Conservation (phyloP, 2,113 vertebrate genomes). For the Thymallus thymallus region DNA sequence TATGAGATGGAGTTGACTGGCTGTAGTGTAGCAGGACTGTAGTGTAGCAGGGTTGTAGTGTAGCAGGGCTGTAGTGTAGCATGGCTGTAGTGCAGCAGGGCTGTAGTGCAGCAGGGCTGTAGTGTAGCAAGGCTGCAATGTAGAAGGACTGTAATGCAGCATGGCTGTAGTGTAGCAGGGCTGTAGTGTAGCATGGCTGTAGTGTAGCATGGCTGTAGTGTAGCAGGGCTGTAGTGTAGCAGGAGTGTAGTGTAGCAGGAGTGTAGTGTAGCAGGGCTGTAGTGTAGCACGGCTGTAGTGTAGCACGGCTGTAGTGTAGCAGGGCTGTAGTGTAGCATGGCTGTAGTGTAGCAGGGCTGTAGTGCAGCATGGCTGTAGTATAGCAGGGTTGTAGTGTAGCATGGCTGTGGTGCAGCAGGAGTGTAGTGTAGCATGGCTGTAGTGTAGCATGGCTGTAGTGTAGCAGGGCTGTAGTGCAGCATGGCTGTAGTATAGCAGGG, state of each 20-base stretch:
- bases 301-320: not conserved
- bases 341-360: not conserved
- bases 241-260: not conserved
- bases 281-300: not conserved
- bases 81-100: no score
- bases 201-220: no score
- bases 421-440: constrained; percentile 15
- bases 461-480: not conserved
- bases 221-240: constrained; percentile 33
- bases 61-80: no score
- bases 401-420: not conserved
- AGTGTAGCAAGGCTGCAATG: no score
- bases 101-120: constrained; percentile 19
- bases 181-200: no score
- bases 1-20: constrained; percentile 12
- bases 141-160: no score
- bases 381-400: not conserved
- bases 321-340: constrained; percentile 11
- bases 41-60: no score
- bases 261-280: not conserved
- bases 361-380: not conserved
- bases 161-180: no score
- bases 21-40: not conserved
- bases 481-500: not conserved
- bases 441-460: not conserved